Base-by-base conservation (phyloP, 2,888 invertebrate species). In the Phengaris alcon region DNA sequence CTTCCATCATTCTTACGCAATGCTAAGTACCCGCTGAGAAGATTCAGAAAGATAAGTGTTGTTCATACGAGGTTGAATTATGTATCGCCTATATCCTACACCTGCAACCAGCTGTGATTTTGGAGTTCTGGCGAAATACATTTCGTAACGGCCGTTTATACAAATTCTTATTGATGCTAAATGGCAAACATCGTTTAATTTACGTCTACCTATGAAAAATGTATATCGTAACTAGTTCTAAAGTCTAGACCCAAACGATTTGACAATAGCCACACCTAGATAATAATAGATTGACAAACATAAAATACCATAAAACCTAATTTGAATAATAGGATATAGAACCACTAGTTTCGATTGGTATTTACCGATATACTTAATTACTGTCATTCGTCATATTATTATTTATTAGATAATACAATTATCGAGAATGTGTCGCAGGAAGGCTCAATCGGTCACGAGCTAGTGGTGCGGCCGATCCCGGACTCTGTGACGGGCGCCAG, bases 401-500 rank as follows among this genome's bases (percentile, higher is more conserved):
- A 59, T 59, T 59, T 10, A 22, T 7, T 48, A 48, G 48, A 48
- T 1, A 22, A 22, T 59, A 59, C 22, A 15, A 10, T 10, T 15
- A 59, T 59, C 59, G 59, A 10, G 22, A 22, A 48, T 68, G 72
- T 75, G 48, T 51, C 54, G 78, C 94, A 98, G 98, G 97, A 98
- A 91, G 98, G 98, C 81, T 97, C 97, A 82, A 97, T 98, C 80
- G 98, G 98, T 79, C 95, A 97, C 88, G 96, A 97, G 83, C 91
- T 98, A 85, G 97, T 98, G 81, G 97, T 98, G 86, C 95, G 97
- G 82, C 98, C 98, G 78, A 93, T 98, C 79, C 98, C 98, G 72
- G 93, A 95, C 82, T 95, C 96, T 78, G 94, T 97, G 83, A 94
- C 91, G 68, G 82, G 64, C 64, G 64, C 88, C 74, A 84, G 87